Evolutionary conservation across 2,888 invertebrate species (phyloP), one percentile per base, ranked within the genome.

Genomic region (Calameuta filiformis): DNA sequence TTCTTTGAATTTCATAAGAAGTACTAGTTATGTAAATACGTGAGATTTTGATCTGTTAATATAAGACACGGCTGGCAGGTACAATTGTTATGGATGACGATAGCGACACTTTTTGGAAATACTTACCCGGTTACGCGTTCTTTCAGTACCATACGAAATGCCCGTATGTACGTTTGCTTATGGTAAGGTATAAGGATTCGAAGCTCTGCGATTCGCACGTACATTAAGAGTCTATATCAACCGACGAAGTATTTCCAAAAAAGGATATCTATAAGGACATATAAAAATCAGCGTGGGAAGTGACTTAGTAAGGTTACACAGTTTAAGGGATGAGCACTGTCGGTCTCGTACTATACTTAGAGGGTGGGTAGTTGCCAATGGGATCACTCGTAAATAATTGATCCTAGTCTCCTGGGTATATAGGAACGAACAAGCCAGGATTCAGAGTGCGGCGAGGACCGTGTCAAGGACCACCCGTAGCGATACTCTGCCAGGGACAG

Each of bases 401-500:
- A 90, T 89, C 85, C 83, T 82, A 76, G 81, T 83, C 83, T 80
- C 80, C 76, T 81, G 85, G 87, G 88, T 89, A 88, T 89, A 88
- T 88, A 88, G 89, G 85, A 83, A 85, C 84, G 84, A 87, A 84
- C 86, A 86, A 86, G 85, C 86, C 83, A 83, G 84, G 88, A 85
- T 86, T 84, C 56, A 56, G 56, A 56, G 56, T 23, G 56, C 23
- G 23, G 23, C 83, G 75, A 82, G 82, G 79, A 84, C 87, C 87
- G 88, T 88, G 90, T 90, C 89, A 88, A 90, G 89, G 90, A 90
- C 91, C 91, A 91, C 91, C 91, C 90, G 89, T 85, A 78, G 89
- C 83, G 87, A 88, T 81, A 79, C 84, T 83, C 87, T 90, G 90
- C 83, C 84, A 85, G 85, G 89, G 89, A 90, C 90, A 90, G 89